Evolutionary conservation across 2,113 vertebrate species (phyloP).

Genomic region (Chionomys nivalis): DNA sequence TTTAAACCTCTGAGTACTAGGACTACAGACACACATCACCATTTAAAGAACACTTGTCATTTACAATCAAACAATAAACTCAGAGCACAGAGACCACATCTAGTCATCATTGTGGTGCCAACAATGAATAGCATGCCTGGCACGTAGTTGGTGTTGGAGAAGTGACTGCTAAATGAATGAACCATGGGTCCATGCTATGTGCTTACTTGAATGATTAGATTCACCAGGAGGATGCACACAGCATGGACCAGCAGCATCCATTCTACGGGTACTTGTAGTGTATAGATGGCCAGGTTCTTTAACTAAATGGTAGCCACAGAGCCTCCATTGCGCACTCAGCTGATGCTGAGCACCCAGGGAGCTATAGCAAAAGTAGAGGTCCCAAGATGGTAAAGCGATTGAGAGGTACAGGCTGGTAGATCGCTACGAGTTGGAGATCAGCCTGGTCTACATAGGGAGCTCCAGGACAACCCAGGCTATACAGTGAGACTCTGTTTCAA

Average conservation of each 20-base stretch:
- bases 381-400: background rate
- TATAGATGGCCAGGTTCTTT: background rate
- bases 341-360: background rate
- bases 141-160: slow-evolving; percentile 10
- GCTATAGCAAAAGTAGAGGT: background rate
- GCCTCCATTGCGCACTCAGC: background rate
- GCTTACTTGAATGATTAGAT: slow-evolving; percentile 40
- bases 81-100: background rate
- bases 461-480: background rate
- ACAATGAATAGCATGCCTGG: background rate
- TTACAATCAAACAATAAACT: slow-evolving; percentile 47
- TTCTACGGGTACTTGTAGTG: slow-evolving; percentile 18
- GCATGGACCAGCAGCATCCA: background rate
- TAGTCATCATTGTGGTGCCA: slow-evolving; percentile 31
- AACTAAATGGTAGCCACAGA: background rate
- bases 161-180: slow-evolving; percentile 44
- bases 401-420: background rate
- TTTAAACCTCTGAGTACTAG: too few species aligned
- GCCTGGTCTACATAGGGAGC: background rate
- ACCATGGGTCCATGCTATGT: background rate
- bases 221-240: background rate
- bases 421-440: background rate
- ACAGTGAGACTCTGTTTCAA: background rate
- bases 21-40: background rate
- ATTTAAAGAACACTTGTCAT: slow-evolving; percentile 43